Evolutionary conservation across 2,113 vertebrate species (phyloP), one percentile per base, ranked within the genome.

Genomic region (Rhizomys pruinosus): DNA sequence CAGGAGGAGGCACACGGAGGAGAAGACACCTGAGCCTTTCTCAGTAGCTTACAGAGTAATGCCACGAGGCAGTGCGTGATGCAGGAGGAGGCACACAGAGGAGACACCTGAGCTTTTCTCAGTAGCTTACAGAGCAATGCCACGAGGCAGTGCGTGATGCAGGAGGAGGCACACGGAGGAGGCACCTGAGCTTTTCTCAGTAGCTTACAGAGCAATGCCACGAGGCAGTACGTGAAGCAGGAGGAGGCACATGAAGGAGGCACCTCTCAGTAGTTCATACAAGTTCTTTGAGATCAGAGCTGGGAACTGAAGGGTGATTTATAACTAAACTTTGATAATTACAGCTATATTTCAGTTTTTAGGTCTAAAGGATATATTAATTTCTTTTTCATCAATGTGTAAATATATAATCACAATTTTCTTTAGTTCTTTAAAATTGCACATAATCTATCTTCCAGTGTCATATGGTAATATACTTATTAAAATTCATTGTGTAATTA

Each of bases 401-500:
- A 66, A 92, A 96, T 89, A 96, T 97, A 95, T 86, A 96, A 94
- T 92, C 44, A 7, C 97, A 91, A 82, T 96, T 97, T 97, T 90
- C 95, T 81, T 84, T 23, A 88, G 20, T 47, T 87, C 32, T 89
- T 25, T 97, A 92, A 92, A 97, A 96, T 94, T 97, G 89, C 92
- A 95, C n/a, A 93, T 92, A 93, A 95, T 91, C 89, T 97, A 68
- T 97, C 92, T 95, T 93, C 52, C 68, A 90, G 2, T 69, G 88
- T 90, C 85, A 64, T 95, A 90, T 80, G 78, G 91, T 90, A 97
- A 93, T 94, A 90, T 84, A 93, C 96, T 97, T 97, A 96, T 73
- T 95, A 95, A 94, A 94, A 97, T 97, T 97, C 95, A 72, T 84
- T 72, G 95, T 96, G 89, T 87, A 94, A 93, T 93, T 96, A 72